Percentiles rank a stretch among this genome's conserved stretches.
Conservation (phyloP, 1,140 invertebrate genomes). For the Bombus polaris region DNA sequence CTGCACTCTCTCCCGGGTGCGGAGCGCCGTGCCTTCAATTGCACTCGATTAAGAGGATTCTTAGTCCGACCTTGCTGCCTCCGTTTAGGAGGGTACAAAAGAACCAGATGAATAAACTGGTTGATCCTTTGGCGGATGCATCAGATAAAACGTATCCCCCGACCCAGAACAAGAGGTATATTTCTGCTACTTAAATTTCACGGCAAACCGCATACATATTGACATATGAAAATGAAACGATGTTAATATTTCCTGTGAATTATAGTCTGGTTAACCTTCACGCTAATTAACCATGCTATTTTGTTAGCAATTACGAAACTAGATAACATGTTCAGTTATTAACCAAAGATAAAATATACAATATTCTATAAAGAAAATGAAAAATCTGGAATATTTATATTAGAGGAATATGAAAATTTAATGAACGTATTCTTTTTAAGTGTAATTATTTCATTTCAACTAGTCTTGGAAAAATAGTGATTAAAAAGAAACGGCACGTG, state of each 20-base stretch:
- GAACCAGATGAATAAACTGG: constrained; percentile 38
- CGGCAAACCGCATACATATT: neutral
- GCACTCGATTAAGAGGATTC: constrained; percentile 52
- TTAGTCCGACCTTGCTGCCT: constrained; percentile 52
- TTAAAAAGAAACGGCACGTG: neutral
- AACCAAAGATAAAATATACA: too few relatives aligned
- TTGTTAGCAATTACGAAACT: too few relatives aligned
- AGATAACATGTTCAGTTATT: too few relatives aligned
- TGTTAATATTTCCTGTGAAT: neutral
- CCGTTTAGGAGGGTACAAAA: constrained; percentile 37
- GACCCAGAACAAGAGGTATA: too few relatives aligned
- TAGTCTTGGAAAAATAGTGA: neutral
- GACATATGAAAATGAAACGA: neutral
- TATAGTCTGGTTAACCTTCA: too few relatives aligned
- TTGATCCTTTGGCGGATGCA: constrained; percentile 16
- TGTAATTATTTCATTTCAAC: neutral
- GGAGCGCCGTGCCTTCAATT: constrained; percentile 29
- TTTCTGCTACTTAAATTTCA: neutral
- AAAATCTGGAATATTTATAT: neutral
- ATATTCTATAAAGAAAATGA: too few relatives aligned
- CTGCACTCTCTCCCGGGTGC: constrained; percentile 10
- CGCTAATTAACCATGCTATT: too few relatives aligned
- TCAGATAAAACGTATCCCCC: constrained; percentile 1
- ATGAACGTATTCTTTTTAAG: neutral
- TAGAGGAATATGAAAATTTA: neutral